Base-by-base conservation (phyloP, 2,797 vertebrate species). In the Protosalanx chinensis region DNA sequence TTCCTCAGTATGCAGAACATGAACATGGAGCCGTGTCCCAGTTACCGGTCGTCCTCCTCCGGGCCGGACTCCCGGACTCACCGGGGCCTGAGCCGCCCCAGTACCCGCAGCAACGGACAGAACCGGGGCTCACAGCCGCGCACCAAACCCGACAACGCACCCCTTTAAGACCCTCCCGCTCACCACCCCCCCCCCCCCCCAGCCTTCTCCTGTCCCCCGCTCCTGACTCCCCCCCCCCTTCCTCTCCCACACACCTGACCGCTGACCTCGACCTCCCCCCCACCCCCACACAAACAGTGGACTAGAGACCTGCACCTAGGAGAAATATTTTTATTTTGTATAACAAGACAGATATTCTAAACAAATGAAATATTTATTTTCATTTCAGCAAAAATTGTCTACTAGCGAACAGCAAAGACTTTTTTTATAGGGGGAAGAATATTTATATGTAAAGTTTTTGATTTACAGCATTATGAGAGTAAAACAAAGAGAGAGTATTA, bases 341-440 rank as follows among this genome's bases (percentile, higher is more conserved):
- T 96, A 96, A 98, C 95, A 97, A 46, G 92, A 94, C 92, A 95
- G 93, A 93, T 96, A 95, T 96, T 96, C 94, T 97, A 97, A 96
- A 97, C 94, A 95, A 98, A 96, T 94, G 93, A 96, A 98, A 98
- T 96, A 96, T 97, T 98, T 98, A 98, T 98, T 98, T 98, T 98
- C 96, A 97, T 97, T 98, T 98, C 96, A 97, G 96, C 95, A 95
- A 96, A 95, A 95, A 94, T 96, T 97, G 96, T 98, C 96, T 98
- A 96, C 96, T 96, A 97, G 97, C 95, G 97, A 95, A 96, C 80
- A 90, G 95, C 95, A 96, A 97, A 97, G 95, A 97, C 95, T 95
- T 97, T 98, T 92, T 98, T 98, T 98, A 96, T 98, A 98, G 95
- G 95, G 94, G 94, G 94, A 90, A 94, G 89, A 86, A 94, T 97